Base-by-base conservation (phyloP, 2,797 vertebrate genomes). In the Perodicticus potto region DNA sequence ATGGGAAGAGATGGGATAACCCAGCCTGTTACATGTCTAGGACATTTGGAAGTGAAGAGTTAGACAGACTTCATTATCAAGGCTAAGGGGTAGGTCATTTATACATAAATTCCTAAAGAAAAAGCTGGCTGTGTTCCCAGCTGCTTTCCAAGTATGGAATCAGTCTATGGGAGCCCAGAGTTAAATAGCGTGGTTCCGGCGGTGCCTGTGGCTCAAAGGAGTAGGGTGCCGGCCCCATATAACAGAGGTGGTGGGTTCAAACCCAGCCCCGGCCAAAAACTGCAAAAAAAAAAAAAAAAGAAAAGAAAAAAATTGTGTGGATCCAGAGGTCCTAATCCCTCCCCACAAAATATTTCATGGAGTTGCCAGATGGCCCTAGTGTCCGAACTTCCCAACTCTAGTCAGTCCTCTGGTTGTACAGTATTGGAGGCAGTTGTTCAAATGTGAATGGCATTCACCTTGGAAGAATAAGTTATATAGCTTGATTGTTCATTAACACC, bases 111-210 rank as follows among this genome's bases (percentile, higher is more conserved):
- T 43, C 23, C 49, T 59, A 77, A 25, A 89, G 57, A 89, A 85
- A 83, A 43, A 92, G 43, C 32, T 93, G 45, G 78, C 49, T 94
- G 29, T 72, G 40, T 49, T 59, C 11, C n/a, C 49, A 53, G 7
- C 70, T 89, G 32, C n/a, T 95, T 94, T 78, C 4, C 70, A 93
- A 78, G 22, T 94, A 5, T 87, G 61, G 23, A 59, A 72, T 96
- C 84, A 81, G 70, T n/a, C n/a, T 61, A 25, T 63, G 3, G 25
- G 27, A 86, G 19, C 29, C 7, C 53, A 74, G 34, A 89, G 22
- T 87, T 92, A 59, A 9, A 57, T 63, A 70, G 25, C 40, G 10
- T 88, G 22, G 65, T 63, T 94, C 89, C 40, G 40, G 40, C 40
- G 5, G 40, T 40, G 40, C 40, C 40, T 40, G 40, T 40, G 40